phyloP scores from a whole-genome alignment of 1,140 invertebrate species.

The Physella acuta region DNA sequence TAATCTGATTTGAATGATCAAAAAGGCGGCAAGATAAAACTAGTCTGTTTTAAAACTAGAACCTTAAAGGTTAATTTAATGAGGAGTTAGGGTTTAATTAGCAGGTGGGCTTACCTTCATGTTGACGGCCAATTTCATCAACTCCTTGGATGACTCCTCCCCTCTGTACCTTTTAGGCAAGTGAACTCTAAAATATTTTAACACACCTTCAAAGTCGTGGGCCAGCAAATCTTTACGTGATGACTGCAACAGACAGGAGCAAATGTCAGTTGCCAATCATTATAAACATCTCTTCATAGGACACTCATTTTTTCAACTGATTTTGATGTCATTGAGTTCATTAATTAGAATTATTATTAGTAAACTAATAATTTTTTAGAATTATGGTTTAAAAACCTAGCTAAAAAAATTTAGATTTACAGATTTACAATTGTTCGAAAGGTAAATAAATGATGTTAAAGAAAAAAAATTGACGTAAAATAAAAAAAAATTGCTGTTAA shows the following conservation, averaged over 20 bases:
- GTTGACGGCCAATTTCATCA: slow-evolving; percentile 86
- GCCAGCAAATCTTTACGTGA: slow-evolving; percentile 90
- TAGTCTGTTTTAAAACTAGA: too few species aligned
- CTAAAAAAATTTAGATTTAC: background rate
- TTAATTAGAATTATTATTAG: too few species aligned
- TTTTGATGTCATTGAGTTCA: too few species aligned
- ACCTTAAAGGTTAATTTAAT: too few species aligned
- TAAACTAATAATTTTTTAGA: background rate
- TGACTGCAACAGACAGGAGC: slow-evolving; percentile 63
- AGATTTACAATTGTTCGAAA: background rate
- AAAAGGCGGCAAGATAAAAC: too few species aligned
- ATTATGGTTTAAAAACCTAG: background rate
- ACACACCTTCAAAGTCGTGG: slow-evolving; percentile 92
- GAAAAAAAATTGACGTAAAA: background rate
- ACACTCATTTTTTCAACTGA: too few species aligned
- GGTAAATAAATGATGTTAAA: background rate
- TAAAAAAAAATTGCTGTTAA: background rate
- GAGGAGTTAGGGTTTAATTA: too few species aligned
- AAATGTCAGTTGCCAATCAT: too few species aligned
- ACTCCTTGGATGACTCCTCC: slow-evolving; percentile 82
- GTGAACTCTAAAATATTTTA: slow-evolving; percentile 91
- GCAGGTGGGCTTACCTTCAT: slow-evolving; percentile 74
- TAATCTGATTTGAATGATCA: too few species aligned
- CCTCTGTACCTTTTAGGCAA: slow-evolving; percentile 93
- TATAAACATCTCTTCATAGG: too few species aligned